Evolutionary conservation across 1,140 invertebrate species (phyloP), one percentile per base, ranked within the genome.

Genomic region (Drosophila mayri): DNA sequence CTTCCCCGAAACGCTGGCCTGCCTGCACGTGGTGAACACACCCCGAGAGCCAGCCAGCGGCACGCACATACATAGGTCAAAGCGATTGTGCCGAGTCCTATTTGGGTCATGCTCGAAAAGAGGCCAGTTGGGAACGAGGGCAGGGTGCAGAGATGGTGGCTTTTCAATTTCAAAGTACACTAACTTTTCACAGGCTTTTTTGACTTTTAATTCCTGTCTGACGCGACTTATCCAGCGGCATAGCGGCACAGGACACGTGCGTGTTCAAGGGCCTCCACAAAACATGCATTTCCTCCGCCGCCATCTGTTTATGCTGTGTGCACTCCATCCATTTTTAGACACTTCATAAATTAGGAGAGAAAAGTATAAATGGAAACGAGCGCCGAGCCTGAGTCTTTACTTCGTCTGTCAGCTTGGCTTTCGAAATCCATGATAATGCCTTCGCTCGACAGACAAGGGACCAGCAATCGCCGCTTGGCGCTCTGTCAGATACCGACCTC

Each of bases 371-470:
- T 30, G 16, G 20, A 35, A 18, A 35, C 10, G 37, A 20, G 8
- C 28, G 18, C 20, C 30, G 20, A 20, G 12, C n/a, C 37, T 16
- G 28, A 49, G 47, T 60, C 46, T 62, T 72, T 55, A 41, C 25
- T 71, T 68, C 4, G 32, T 65, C 55, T 66, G 37, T 70, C 38
- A 44, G 46, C 44, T 43, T 0, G 25, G 11, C 28, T 61, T 32
- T 46, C 16, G 14, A 52, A 41, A 38, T 28, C 14, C 16, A 10
- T 25, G 52, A 40, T 75, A 81, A 85, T 85, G 54, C 70, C 20
- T 65, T 68, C 6, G 28, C 25, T 44, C 79, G 78, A 86, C 66
- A 81, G 75, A 86, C 68, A 68, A 66, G 70, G 78, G 81, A 64
- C 72, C 76, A 12, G 18, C 4, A 54, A 47, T 28, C 20, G 20